Evolutionary conservation across 2,888 invertebrate genomes (phyloP).

Genomic region (Eilema caniola): DNA sequence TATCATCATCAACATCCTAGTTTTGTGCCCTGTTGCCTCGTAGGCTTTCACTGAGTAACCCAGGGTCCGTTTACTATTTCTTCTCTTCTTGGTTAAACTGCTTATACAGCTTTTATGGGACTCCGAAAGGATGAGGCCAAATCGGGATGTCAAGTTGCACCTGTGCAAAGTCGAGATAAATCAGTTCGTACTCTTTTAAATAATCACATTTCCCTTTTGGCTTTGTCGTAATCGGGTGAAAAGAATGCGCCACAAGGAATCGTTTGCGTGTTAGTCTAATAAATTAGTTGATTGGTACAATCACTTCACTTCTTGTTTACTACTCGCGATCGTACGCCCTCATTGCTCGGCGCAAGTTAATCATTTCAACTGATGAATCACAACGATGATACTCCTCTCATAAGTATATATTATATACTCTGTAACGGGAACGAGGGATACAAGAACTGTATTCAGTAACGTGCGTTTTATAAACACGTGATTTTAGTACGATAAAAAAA

Average conservation of each 20-base stretch:
- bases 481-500: too few relatives aligned
- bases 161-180: not conserved
- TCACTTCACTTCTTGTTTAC: not conserved
- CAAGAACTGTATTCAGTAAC: not conserved
- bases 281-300: constrained; percentile 9
- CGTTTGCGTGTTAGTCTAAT: not conserved
- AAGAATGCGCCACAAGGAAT: not conserved
- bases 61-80: too few relatives aligned
- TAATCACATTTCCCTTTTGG: too few relatives aligned
- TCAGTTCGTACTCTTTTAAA: not conserved
- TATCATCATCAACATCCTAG: too few relatives aligned
- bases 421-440: not conserved
- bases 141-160: not conserved
- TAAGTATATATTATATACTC: not conserved
- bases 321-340: not conserved
- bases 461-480: too few relatives aligned
- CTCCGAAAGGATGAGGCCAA: too few relatives aligned
- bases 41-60: too few relatives aligned
- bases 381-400: not conserved
- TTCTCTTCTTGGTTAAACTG: too few relatives aligned
- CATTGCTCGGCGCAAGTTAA: not conserved
- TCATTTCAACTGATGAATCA: not conserved
- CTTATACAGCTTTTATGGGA: too few relatives aligned
- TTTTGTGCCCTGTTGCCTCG: too few relatives aligned
- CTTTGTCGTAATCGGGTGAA: too few relatives aligned